Evolutionary conservation across 64 coral and sea anemone species (phyloP).

Genomic region (Montipora sp.): DNA sequence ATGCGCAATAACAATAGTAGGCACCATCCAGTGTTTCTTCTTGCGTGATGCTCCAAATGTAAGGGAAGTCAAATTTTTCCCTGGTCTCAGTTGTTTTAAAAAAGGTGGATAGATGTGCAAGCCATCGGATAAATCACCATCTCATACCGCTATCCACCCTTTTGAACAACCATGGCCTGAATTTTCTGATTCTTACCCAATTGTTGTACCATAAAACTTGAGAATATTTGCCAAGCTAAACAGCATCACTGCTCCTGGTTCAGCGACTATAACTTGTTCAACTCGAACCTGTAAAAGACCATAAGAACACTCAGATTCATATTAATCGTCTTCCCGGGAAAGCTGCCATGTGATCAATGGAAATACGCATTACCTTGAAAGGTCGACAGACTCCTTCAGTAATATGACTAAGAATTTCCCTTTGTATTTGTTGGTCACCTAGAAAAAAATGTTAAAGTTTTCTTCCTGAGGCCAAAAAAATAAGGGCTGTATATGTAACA

Average conservation of each 20-base stretch:
- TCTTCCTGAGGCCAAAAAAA: background rate
- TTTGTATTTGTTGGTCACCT: conserved; percentile 71
- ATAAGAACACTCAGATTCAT: background rate
- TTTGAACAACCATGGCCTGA: too few relatives aligned
- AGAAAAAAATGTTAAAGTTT: background rate
- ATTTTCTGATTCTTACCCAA: conserved; percentile 66
- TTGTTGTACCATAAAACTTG: conserved; percentile 97
- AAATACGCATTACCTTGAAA: conserved; percentile 75
- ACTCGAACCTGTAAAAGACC: conserved; percentile 80
- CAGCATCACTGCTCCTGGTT: conserved; percentile 89
- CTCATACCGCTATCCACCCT: too few relatives aligned
- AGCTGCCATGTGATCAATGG: background rate
- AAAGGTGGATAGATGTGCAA: too few relatives aligned
- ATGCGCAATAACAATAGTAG: too few relatives aligned
- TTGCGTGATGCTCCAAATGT: too few relatives aligned
- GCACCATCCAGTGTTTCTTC: too few relatives aligned
- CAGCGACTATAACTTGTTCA: conserved; percentile 97
- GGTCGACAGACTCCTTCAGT: conserved; percentile 98
- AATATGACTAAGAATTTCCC: conserved; percentile 87
- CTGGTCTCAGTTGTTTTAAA: too few relatives aligned
- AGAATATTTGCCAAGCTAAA: conserved; percentile 93
- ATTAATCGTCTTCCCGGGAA: background rate
- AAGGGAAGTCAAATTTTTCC: too few relatives aligned
- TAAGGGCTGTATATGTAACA: too few relatives aligned
- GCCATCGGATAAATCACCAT: too few relatives aligned